Conservation (phyloP, 2,797 vertebrate species). For the Euphonia xanthogaster region DNA sequence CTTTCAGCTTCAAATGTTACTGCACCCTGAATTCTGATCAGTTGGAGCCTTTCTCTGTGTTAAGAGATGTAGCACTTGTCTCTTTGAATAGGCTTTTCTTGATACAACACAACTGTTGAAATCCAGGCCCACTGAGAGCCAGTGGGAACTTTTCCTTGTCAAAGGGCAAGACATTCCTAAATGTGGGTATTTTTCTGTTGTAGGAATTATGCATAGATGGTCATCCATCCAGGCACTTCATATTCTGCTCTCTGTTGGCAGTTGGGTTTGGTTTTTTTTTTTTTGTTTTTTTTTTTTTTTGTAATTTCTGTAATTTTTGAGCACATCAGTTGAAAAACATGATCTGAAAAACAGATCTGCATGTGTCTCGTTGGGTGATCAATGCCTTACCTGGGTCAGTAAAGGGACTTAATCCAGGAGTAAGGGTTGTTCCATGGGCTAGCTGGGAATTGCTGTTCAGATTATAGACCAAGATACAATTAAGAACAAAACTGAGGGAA, state of each 20-base stretch:
- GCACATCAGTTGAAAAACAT: not conserved
- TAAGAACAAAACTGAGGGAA: not conserved
- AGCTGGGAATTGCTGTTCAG: not conserved
- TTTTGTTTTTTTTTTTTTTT: not conserved
- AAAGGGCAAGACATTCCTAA: not conserved
- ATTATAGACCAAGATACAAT: not conserved
- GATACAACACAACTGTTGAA: not conserved
- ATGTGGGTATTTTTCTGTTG: not conserved
- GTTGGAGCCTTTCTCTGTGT: not conserved
- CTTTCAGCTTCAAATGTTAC: not conserved
- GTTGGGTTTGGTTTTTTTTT: not conserved
- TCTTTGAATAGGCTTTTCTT: not conserved
- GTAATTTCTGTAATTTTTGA: not conserved
- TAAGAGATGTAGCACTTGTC: not conserved
- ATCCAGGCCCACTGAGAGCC: not conserved
- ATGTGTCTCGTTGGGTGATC: fast-evolving
- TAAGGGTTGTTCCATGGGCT: not conserved
- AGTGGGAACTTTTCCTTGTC: not conserved
- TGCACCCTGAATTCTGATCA: not conserved
- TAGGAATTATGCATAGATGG: not conserved
- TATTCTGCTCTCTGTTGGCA: not conserved
- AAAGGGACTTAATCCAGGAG: fast-evolving
- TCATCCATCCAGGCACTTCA: not conserved
- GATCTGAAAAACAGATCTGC: not conserved
- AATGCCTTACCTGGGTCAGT: not conserved